Evolutionary conservation across 1,140 invertebrate species (phyloP).

Genomic region (Aphaenogaster ashmeadi): DNA sequence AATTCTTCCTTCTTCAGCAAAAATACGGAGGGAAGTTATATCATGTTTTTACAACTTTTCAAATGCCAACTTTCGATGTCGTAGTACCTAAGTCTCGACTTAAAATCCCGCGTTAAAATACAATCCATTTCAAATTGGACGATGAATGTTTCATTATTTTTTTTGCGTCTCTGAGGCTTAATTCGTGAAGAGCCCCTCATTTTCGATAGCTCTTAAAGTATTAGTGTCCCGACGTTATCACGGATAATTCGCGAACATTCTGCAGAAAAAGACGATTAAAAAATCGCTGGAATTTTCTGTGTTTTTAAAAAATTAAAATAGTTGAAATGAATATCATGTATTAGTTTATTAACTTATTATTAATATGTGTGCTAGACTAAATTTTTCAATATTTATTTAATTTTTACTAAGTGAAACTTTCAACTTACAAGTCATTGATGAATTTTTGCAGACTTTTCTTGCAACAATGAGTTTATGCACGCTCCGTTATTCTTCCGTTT

Average conservation of each 20-base stretch:
- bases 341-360: not conserved
- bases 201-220: slow-evolving; percentile 18
- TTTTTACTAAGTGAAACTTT: not conserved
- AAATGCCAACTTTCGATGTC: not conserved
- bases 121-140: slow-evolving; percentile 9
- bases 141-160: slow-evolving; percentile 11
- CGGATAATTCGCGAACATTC: not conserved
- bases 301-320: not conserved
- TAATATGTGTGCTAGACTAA: not conserved
- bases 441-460: not conserved
- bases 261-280: not conserved
- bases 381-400: not conserved
- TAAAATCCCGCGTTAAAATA: not conserved
- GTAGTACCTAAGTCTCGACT: not conserved
- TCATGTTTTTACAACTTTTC: slow-evolving; percentile 8
- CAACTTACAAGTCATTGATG: not conserved
- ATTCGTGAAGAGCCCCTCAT: not conserved
- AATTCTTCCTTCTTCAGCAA: not conserved
- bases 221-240: not conserved
- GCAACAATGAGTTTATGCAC: not conserved
- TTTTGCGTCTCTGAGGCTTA: not conserved
- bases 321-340: not conserved
- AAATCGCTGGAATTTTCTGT: not conserved
- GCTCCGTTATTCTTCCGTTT: not conserved
- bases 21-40: not conserved